Evolutionary conservation across 2,113 vertebrate genomes (phyloP).

Genomic region (Callipepla squamata): DNA sequence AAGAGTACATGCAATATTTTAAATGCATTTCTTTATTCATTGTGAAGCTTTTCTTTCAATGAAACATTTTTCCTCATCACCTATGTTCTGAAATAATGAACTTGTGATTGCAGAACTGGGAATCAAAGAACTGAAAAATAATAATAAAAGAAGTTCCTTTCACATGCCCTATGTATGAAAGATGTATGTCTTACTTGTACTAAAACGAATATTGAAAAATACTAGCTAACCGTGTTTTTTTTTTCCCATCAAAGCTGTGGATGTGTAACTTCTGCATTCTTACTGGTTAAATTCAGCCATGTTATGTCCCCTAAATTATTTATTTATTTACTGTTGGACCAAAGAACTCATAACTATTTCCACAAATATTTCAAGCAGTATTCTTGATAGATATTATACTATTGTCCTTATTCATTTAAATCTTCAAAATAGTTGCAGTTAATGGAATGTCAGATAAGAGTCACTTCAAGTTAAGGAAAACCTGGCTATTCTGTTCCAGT

Average conservation of each 20-base stretch:
- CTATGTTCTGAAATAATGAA: background rate
- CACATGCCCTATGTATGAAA: background rate
- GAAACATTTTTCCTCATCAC: background rate
- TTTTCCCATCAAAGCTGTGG: background rate
- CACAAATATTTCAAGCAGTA: background rate
- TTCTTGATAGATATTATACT: background rate
- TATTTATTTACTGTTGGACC: background rate
- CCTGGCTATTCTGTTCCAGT: background rate
- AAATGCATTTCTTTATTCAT: background rate
- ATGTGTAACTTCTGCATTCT: background rate
- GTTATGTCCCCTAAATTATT: accelerated
- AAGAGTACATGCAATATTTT: background rate
- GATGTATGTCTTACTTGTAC: background rate
- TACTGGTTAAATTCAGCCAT: background rate
- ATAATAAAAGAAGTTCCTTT: background rate
- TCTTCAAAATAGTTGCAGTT: background rate
- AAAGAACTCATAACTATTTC: background rate
- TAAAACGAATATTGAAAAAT: background rate
- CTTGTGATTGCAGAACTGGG: background rate
- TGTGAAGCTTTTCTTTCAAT: background rate
- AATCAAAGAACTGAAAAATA: background rate
- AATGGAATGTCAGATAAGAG: background rate
- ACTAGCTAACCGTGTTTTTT: background rate
- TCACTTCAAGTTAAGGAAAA: background rate
- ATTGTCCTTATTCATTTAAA: background rate